Percentiles rank a stretch among this genome's conserved stretches.
Evolutionary conservation across 2,888 invertebrate species (phyloP).

Genomic region (Cremastobaeus sp.): DNA sequence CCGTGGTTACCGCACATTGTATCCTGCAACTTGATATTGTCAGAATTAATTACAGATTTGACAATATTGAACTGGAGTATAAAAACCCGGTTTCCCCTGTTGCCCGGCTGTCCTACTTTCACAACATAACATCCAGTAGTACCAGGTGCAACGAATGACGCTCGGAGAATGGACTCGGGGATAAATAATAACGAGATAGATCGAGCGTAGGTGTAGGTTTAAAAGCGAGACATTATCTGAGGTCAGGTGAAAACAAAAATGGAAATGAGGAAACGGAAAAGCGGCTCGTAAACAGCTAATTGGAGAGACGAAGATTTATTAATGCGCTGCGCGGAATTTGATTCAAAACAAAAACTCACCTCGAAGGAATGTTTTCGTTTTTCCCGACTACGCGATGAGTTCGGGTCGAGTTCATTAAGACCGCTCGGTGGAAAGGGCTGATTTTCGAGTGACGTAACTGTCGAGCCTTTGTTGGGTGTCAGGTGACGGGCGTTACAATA

Average conservation of each 20-base stretch:
- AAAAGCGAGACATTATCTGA: slow-evolving; percentile 29
- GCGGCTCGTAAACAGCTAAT: too few species aligned
- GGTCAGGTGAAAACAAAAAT: slow-evolving; percentile 33
- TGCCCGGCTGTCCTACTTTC: slow-evolving; percentile 40
- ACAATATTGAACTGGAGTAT: slow-evolving; percentile 29
- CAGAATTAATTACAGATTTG: slow-evolving; percentile 36
- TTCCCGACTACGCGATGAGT: too few species aligned
- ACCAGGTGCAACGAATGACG: slow-evolving; percentile 48
- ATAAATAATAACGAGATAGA: slow-evolving; percentile 14
- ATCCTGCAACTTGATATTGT: slow-evolving; percentile 11
- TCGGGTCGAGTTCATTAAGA: too few species aligned
- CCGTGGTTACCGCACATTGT: slow-evolving; percentile 22
- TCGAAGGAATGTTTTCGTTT: too few species aligned
- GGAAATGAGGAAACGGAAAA: background rate
- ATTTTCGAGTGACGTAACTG: background rate
- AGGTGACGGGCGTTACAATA: background rate
- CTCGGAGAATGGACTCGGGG: slow-evolving; percentile 14
- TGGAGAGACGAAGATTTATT: too few species aligned
- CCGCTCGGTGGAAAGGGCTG: too few species aligned
- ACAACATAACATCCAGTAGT: slow-evolving; percentile 24
- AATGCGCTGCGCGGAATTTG: too few species aligned
- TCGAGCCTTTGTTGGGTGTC: background rate
- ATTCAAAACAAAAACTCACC: too few species aligned
- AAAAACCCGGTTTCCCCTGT: slow-evolving; percentile 1
- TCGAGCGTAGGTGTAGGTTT: slow-evolving; percentile 32